A percentile compares a stretch with the other conserved stretches of the same genome.
These are phyloP conservation scores for Octodon degus DNA, from an alignment of 2,113 vertebrate species.

Conservation along the genomic window DNA sequence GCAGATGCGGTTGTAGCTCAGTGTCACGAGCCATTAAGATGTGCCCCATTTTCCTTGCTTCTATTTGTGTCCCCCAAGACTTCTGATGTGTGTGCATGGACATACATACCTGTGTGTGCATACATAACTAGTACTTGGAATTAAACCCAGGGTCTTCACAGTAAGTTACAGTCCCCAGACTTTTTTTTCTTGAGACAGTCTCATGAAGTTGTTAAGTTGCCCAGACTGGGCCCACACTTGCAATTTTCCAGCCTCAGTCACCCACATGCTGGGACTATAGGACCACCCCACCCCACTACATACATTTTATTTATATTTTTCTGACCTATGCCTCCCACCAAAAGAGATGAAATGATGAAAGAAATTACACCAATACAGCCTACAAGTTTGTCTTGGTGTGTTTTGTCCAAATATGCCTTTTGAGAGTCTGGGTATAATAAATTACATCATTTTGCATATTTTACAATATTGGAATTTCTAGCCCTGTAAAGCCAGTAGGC, in stretches of 20 bases:
- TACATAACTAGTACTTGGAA: not conserved
- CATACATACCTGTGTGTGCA: no score
- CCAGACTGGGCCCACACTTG: not conserved
- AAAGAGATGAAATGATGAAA: not conserved
- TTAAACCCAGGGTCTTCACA: not conserved
- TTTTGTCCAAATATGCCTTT: not conserved
- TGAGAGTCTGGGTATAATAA: not conserved
- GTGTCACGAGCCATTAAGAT: not conserved
- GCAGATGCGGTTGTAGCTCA: not conserved
- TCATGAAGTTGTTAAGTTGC: not conserved
- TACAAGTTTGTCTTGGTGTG: not conserved
- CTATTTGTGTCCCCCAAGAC: not conserved
- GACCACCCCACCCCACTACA: not conserved
- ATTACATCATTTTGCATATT: not conserved
- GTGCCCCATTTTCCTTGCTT: not conserved
- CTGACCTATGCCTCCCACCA: not conserved
- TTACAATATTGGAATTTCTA: constrained; percentile 24
- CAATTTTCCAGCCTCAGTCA: not conserved
- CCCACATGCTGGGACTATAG: not conserved
- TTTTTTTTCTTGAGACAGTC: not conserved
- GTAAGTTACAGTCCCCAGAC: not conserved
- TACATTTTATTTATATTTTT: not conserved
- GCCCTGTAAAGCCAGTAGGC: not conserved
- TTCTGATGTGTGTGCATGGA: no score
- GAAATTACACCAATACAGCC: not conserved